Percentiles rank a stretch among this genome's conserved stretches.
phyloP scores from a whole-genome alignment of 2,888 invertebrate genomes.

The Cantharis rustica region DNA sequence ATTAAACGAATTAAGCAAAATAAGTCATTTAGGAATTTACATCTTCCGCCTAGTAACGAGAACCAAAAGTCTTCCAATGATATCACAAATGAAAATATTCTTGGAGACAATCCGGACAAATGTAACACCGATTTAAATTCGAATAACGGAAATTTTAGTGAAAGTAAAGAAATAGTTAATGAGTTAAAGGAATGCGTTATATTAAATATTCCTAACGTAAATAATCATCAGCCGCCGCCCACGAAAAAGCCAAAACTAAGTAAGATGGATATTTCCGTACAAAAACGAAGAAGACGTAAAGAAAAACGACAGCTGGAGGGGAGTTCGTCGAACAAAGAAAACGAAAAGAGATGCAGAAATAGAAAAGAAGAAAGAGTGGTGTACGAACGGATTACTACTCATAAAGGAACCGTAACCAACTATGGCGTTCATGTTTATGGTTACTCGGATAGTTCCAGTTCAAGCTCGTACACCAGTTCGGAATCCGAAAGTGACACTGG shows the following conservation, averaged over 20 bases:
- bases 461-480: slow-evolving; percentile 59
- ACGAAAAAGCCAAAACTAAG: slow-evolving; percentile 49
- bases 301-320: slow-evolving; percentile 26
- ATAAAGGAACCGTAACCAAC: slow-evolving; percentile 34
- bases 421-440: slow-evolving; percentile 49
- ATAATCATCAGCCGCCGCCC: slow-evolving; percentile 39
- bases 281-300: slow-evolving; percentile 45
- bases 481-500: slow-evolving; percentile 57
- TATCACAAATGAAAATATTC: slow-evolving; percentile 20
- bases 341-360: slow-evolving; percentile 20
- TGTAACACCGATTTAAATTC: background rate
- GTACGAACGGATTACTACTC: slow-evolving; percentile 24
- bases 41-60: background rate
- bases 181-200: slow-evolving; percentile 39
- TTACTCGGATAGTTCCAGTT: slow-evolving; percentile 53
- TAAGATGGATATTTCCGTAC: slow-evolving; percentile 54
- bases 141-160: background rate
- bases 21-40: background rate
- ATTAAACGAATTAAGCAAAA: background rate
- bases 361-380: slow-evolving; percentile 17
- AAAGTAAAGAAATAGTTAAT: slow-evolving; percentile 16
- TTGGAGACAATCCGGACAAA: slow-evolving; percentile 7
- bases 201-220: slow-evolving; percentile 50
- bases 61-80: slow-evolving; percentile 15
- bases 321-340: slow-evolving; percentile 20